Evolutionary conservation across 2,888 invertebrate genomes (phyloP), one percentile per base, ranked within the genome.

Genomic region (Troides aeacus): DNA sequence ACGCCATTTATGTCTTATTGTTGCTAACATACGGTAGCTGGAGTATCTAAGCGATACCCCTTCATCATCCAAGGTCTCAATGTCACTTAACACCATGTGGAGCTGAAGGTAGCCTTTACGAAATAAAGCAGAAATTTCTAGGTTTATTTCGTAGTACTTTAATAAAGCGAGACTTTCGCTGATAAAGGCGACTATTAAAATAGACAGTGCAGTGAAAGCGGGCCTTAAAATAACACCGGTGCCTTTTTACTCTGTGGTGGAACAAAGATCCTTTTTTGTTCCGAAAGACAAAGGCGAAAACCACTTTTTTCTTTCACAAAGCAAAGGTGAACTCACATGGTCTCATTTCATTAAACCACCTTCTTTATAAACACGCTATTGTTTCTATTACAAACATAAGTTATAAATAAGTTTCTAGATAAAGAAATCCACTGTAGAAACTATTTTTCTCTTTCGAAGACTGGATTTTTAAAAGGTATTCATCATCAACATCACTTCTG

Each of bases 251-350:
- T 62, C 66, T 42, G 17, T 15, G 42, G 10, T 61, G 21, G 15
- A 42, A 61, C 36, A 42, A 61, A 61, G 42, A 53, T 36, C 57
- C 60, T 61, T 64, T 68, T 69, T 61, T 69, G 58, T 69, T 60
- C 17, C 17, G 59, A 36, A 56, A 69, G 56, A 69, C 69, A 69
- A 68, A 68, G 53, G 68, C 59, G 64, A 68, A 59, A 59, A 36
- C 68, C 24, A 58, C 50, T 63, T 63, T 68, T 68, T 39, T 39
- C 39, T 39, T 53, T 17, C 36, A 62, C 63, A 68, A 68, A 68
- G 68, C 53, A 57, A 68, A 64, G 60, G 69, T 69, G 69, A 61
- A 46, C 61, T 23, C 42, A 42, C 53, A 57, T 53, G 69, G 53
- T 60, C n/a, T 64, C 61, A 64, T 69, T 64, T 69, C 42, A 64